These are phyloP conservation scores for Ametastegia equiseti DNA, from an alignment of 2,888 invertebrate species.

Conservation along the genomic window DNA sequence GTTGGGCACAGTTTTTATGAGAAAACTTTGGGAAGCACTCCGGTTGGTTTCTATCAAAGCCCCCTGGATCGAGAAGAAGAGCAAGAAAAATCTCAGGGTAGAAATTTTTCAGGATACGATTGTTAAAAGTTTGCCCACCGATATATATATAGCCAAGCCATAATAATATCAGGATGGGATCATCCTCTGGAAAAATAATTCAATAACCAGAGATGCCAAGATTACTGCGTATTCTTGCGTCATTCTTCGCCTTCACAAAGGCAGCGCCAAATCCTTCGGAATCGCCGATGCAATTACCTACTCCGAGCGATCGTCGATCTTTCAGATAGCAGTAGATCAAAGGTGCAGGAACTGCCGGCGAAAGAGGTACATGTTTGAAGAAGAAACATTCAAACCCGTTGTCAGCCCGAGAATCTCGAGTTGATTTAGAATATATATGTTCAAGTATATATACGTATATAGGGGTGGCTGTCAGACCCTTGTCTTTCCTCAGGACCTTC, in stretches of 20 bases:
- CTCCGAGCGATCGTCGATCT: not conserved
- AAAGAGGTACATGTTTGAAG: constrained; percentile 1
- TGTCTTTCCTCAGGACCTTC: constrained; percentile 37
- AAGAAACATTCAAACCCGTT: constrained; percentile 21
- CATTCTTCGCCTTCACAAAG: not conserved
- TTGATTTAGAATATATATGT: constrained; percentile 47
- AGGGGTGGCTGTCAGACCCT: constrained; percentile 41
- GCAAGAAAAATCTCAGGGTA: not conserved
- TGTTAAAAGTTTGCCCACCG: constrained; percentile 16
- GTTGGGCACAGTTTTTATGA: constrained; percentile 17
- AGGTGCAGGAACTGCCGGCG: not conserved
- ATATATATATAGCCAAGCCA: not conserved
- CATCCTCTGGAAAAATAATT: constrained; percentile 17
- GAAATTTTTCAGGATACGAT: constrained; percentile 7
- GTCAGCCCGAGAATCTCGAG: constrained; percentile 27
- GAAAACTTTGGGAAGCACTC: constrained; percentile 12
- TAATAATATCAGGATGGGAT: constrained; percentile 2
- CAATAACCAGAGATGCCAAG: constrained; percentile 17
- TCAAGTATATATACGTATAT: not conserved
- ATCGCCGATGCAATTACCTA: constrained; percentile 12
- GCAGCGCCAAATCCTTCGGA: not conserved
- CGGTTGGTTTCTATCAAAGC: constrained; percentile 13
- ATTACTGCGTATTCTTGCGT: not conserved
- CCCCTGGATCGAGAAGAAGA: not conserved
- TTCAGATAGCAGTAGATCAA: not conserved